phyloP scores from a whole-genome alignment of 2,888 invertebrate species.

The Petrophora chlorosata region DNA sequence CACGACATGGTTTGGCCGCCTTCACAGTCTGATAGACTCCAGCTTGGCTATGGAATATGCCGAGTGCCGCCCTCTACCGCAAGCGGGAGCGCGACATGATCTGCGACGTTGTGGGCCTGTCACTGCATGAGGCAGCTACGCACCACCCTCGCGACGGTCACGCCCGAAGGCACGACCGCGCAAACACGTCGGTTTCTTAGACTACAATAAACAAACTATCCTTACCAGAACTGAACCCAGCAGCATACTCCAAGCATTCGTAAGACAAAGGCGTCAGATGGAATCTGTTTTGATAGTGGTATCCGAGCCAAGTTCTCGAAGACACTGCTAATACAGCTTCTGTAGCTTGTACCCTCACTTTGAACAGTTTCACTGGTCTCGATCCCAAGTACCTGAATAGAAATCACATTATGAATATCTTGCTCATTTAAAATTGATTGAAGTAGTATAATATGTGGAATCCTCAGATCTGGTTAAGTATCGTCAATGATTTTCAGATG shows the following conservation, averaged over 20 bases:
- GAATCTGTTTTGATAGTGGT: constrained; percentile 98
- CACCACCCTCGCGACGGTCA: constrained; percentile 59
- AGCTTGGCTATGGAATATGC: constrained; percentile 91
- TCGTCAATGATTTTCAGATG: constrained; percentile 85
- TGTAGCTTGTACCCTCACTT: constrained; percentile 97
- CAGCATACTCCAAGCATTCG: constrained; percentile 98
- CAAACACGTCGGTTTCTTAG: constrained; percentile 62
- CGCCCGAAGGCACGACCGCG: constrained; percentile 58
- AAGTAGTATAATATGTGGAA: neutral
- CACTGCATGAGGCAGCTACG: constrained; percentile 82
- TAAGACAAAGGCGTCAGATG: constrained; percentile 98
- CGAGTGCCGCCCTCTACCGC: constrained; percentile 81
- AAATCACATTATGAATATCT: neutral
- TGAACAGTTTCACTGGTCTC: constrained; percentile 97
- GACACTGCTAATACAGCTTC: constrained; percentile 99
- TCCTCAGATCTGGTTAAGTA: constrained; percentile 78
- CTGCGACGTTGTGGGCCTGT: constrained; percentile 85
- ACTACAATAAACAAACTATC: neutral
- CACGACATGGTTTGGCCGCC: constrained; percentile 88
- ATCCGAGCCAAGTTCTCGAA: constrained; percentile 98
- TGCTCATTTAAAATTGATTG: neutral
- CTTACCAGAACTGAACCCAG: constrained; percentile 93
- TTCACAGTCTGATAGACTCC: constrained; percentile 87
- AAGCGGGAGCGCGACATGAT: constrained; percentile 80
- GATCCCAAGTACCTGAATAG: constrained; percentile 92